Evolutionary conservation across 2,113 vertebrate genomes (phyloP), one percentile per base, ranked within the genome.

Genomic region (Sitta europaea): DNA sequence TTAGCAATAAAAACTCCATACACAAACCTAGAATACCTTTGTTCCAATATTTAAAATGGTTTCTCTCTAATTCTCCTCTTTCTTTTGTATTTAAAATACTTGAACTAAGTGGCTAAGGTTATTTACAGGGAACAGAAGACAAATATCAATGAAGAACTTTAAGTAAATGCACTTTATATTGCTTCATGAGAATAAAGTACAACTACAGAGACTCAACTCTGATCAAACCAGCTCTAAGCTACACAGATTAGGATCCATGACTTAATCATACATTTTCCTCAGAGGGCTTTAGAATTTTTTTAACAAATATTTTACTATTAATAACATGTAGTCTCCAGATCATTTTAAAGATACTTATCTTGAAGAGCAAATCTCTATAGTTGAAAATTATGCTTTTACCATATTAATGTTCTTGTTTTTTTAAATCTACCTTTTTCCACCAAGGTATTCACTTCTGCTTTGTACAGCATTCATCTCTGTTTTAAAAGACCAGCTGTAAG

Each of bases 321-420:
- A 84, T 61, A 91, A 80, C 45, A 57, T 43, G 31, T 28, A n/a
- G n/a, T 47, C 66, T 86, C 57, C 24, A 68, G 35, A 86, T 67
- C n/a, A 78, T n/a, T 85, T 82, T 40, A 94, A 94, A n/a, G 61
- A 76, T 57, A 51, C 25, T 77, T 78, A 94, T 72, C 36, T n/a
- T 48, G 24, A 85, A 78, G 45, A 87, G 40, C 0, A 0, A 63
- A 53, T 65, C 48, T 78, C 53, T 14, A 24, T 28, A 54, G 59
- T 16, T 78, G 24, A 93, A 95, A 91, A 75, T 63, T 33, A 71
- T 17, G 33, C 11, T 59, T 92, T 79, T 65, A 65, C 14, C 48
- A 22, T 40, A 54, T 53, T 84, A 92, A 50, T 5, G n/a, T 42
- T 4, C 48, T 81, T 77, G 8, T 6, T 74, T 88, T 74, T 87